A percentile compares a stretch with the other conserved stretches of the same genome.
phyloP scores from a whole-genome alignment of 2,888 invertebrate genomes.

The Augochlorella aurata region DNA sequence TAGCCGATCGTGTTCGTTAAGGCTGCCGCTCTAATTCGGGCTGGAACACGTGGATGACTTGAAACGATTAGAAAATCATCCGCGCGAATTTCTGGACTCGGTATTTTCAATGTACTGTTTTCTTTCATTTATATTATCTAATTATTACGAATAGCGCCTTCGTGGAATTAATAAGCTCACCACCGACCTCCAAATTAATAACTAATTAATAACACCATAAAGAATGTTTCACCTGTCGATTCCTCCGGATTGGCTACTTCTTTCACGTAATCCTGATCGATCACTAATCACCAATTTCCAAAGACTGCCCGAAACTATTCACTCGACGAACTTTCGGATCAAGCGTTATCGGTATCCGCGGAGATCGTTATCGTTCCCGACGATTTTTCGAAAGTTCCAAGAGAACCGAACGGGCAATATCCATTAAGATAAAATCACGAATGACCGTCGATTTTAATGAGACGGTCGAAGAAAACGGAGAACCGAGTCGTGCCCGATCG shows the following conservation, averaged over 20 bases:
- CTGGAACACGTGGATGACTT: neutral
- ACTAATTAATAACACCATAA: neutral
- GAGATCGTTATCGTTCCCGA: slow-evolving; percentile 1
- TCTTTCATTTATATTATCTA: too few relatives aligned
- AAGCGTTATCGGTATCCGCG: neutral
- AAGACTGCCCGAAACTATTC: neutral
- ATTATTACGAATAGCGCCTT: too few relatives aligned
- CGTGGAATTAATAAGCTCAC: neutral
- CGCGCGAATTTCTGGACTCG: neutral
- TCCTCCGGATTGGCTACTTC: neutral
- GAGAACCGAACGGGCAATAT: neutral
- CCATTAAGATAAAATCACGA: slow-evolving; percentile 27
- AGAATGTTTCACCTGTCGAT: neutral
- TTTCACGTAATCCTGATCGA: neutral
- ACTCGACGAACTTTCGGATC: neutral
- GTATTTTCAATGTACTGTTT: too few relatives aligned
- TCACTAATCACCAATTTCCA: neutral
- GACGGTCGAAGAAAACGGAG: neutral
- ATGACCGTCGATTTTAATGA: neutral
- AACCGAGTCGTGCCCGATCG: slow-evolving; percentile 13
- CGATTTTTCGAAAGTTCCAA: neutral
- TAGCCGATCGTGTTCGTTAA: neutral
- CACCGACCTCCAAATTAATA: neutral
- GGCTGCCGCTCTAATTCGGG: neutral
- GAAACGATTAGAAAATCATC: neutral